A percentile compares a stretch with the other conserved stretches of the same genome.
Conservation (phyloP, 2,888 invertebrate species). For the Hoplodrina ambigua region DNA sequence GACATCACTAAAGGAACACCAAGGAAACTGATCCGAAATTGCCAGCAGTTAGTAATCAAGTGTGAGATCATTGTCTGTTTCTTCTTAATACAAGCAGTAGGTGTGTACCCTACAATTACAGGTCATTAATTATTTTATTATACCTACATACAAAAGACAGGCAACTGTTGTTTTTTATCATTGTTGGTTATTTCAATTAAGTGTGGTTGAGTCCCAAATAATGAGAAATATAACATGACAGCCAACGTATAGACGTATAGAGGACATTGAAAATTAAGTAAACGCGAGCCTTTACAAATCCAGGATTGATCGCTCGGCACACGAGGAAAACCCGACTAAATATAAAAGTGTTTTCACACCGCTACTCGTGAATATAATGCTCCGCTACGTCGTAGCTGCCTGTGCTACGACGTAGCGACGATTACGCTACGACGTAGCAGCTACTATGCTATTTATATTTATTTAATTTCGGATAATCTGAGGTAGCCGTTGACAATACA, state of each 20-base stretch:
- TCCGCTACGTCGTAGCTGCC: constrained; percentile 18
- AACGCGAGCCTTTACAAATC: constrained; percentile 20
- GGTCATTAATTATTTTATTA: constrained; percentile 1
- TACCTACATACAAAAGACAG: background rate
- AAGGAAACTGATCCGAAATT: background rate
- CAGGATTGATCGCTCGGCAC: constrained; percentile 19
- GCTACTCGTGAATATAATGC: constrained; percentile 21
- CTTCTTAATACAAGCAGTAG: background rate
- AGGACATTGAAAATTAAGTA: constrained; percentile 27
- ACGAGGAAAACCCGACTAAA: constrained; percentile 26
- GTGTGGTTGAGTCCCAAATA: background rate
- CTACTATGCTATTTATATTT: background rate
- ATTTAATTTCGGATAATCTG: background rate
- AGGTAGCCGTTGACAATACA: background rate
- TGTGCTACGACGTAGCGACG: constrained; percentile 25
- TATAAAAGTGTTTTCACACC: constrained; percentile 29
- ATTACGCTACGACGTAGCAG: constrained; percentile 8
- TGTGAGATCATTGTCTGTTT: background rate
- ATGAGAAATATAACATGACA: constrained; percentile 31
- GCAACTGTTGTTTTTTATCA: background rate
- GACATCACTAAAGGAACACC: background rate
- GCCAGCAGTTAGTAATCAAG: background rate
- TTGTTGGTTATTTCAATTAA: background rate
- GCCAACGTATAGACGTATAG: constrained; percentile 17
- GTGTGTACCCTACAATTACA: too few species aligned